Evolutionary conservation across 2,888 invertebrate species (phyloP).

Genomic region (Terebella lapidaria): DNA sequence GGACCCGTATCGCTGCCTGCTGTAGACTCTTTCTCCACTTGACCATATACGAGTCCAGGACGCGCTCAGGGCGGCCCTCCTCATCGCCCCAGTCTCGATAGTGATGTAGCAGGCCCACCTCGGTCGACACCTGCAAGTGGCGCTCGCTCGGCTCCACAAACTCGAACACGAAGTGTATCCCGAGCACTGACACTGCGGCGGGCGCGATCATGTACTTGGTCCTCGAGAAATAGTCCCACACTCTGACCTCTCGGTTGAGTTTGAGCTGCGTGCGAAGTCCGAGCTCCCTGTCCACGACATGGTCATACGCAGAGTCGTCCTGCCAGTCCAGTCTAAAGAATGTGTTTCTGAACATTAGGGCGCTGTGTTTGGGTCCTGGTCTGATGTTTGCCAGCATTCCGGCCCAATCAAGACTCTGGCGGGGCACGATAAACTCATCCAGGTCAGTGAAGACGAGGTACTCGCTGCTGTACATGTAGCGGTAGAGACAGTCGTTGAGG

Average conservation of each 20-base stretch:
- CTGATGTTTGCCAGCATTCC: not conserved
- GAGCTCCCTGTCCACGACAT: constrained; percentile 17
- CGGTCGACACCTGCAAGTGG: constrained; percentile 9
- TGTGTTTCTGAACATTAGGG: constrained; percentile 81
- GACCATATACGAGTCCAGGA: too few species aligned
- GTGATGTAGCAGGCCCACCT: constrained; percentile 17
- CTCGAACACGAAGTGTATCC: constrained; percentile 46
- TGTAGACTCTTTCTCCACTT: too few species aligned
- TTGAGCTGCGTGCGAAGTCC: constrained; percentile 50
- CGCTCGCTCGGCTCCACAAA: not conserved
- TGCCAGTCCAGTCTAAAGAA: constrained; percentile 80
- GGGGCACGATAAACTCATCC: constrained; percentile 23
- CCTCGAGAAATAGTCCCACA: constrained; percentile 73
- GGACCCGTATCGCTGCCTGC: too few species aligned
- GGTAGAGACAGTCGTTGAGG: constrained; percentile 28
- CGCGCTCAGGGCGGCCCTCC: too few species aligned
- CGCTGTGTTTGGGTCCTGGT: constrained; percentile 60
- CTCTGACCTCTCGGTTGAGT: constrained; percentile 72
- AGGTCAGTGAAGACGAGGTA: constrained; percentile 25
- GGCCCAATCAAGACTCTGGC: constrained; percentile 2
- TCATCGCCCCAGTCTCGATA: constrained; percentile 14
- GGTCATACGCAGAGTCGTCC: constrained; percentile 58
- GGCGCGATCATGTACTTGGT: constrained; percentile 86
- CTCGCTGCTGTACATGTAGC: constrained; percentile 21
- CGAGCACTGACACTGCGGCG: constrained; percentile 78